These are phyloP conservation scores for Aphrocallistes beatrix DNA, from an alignment of 37 sponge, comb jelly and placozoan species.

Conservation along the genomic window DNA sequence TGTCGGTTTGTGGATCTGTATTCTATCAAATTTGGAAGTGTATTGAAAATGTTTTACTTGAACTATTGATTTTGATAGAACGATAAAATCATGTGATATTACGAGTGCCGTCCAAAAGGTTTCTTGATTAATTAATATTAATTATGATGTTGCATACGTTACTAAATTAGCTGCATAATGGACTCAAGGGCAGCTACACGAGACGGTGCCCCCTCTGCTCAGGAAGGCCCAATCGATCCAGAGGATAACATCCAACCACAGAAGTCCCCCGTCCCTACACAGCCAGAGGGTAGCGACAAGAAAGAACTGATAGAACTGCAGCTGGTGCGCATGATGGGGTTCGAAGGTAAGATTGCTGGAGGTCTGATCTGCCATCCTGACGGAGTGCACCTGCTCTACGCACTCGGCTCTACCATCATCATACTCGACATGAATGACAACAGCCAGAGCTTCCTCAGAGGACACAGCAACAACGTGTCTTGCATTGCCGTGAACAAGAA, in stretches of 20 bases:
- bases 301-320: slow-evolving; percentile 22
- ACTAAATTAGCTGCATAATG: background rate
- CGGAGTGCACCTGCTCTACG: slow-evolving; percentile 67
- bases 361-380: slow-evolving; percentile 81
- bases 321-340: slow-evolving; percentile 55
- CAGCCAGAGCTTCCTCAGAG: slow-evolving; percentile 70
- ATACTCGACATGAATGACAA: slow-evolving; percentile 35
- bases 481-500: slow-evolving; percentile 47
- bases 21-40: too few relatives aligned
- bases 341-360: slow-evolving; percentile 64
- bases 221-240: background rate
- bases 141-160: background rate
- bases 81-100: too few relatives aligned
- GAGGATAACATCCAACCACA: background rate
- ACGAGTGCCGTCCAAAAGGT: too few relatives aligned
- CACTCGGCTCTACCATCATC: slow-evolving; percentile 81
- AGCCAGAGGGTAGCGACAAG: background rate
- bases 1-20: too few relatives aligned
- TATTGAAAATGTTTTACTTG: too few relatives aligned
- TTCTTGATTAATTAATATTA: background rate
- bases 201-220: background rate
- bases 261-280: background rate
- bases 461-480: slow-evolving; percentile 81
- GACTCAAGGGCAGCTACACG: background rate
- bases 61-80: too few relatives aligned